Conservation (phyloP, 2,113 vertebrate genomes). For the Hucho hucho region DNA sequence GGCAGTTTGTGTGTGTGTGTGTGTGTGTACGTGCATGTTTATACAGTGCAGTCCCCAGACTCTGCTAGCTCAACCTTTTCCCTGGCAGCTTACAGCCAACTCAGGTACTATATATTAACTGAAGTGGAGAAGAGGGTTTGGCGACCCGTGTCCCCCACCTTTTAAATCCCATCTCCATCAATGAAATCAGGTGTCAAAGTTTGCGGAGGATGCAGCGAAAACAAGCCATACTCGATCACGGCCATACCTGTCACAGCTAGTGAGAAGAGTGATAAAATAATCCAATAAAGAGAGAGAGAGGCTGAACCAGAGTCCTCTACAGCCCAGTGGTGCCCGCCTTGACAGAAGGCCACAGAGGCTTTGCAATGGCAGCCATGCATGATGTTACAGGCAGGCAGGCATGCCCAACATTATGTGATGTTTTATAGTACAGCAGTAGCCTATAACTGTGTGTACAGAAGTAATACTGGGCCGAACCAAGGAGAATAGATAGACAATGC, state of each 20-base stretch:
- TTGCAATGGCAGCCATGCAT: constrained; percentile 5
- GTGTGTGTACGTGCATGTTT: not conserved
- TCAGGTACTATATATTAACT: constrained; percentile 56
- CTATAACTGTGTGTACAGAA: constrained; percentile 1
- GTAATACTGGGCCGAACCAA: not conserved
- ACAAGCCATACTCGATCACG: constrained; percentile 71
- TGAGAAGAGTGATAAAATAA: constrained; percentile 58
- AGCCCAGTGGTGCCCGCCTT: constrained; percentile 9
- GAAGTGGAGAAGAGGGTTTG: constrained; percentile 49
- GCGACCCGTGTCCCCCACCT: constrained; percentile 63
- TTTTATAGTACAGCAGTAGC: constrained; percentile 8
- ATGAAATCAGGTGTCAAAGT: constrained; percentile 72
- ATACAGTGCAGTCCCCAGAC: not conserved
- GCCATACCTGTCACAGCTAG: constrained; percentile 61
- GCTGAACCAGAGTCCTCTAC: constrained; percentile 26
- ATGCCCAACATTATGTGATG: constrained; percentile 10
- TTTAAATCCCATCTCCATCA: constrained; percentile 70
- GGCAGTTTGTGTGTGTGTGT: not conserved
- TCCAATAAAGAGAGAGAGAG: constrained; percentile 52
- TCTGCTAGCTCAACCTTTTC: constrained; percentile 16
- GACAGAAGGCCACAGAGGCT: constrained; percentile 28
- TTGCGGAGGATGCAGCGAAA: constrained; percentile 66
- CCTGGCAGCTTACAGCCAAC: constrained; percentile 32
- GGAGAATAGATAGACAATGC: not conserved
- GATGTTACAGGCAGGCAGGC: constrained; percentile 23